Conservation (phyloP, 1,140 invertebrate genomes). For the Heliothis virescens region DNA sequence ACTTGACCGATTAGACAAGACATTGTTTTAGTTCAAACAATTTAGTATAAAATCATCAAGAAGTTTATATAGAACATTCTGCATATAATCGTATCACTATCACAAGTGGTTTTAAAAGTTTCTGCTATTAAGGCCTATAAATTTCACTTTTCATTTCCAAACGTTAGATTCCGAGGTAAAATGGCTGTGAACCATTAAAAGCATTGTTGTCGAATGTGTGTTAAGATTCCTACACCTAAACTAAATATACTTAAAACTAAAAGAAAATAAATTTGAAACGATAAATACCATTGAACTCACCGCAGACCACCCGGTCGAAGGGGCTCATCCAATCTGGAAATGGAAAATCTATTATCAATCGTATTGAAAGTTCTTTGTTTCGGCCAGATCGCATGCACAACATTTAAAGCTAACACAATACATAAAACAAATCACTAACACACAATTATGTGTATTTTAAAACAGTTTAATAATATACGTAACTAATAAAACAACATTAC, state of each 20-base stretch:
- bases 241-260: slow-evolving; percentile 80
- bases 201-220: slow-evolving; percentile 41
- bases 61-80: slow-evolving; percentile 6
- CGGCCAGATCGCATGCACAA: slow-evolving; percentile 73
- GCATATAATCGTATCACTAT: not conserved
- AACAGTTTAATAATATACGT: too few species aligned
- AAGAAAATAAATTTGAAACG: slow-evolving; percentile 86
- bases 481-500: too few species aligned
- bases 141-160: slow-evolving; percentile 14
- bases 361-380: slow-evolving; percentile 82
- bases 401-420: slow-evolving; percentile 51
- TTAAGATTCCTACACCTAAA: slow-evolving; percentile 50
- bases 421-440: not conserved
- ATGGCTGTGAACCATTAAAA: slow-evolving; percentile 16
- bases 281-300: slow-evolving; percentile 93
- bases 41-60: not conserved
- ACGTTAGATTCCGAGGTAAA: slow-evolving; percentile 9
- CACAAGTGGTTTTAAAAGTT: slow-evolving; percentile 32
- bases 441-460: too few species aligned
- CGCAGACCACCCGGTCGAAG: slow-evolving; percentile 96
- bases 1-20: not conserved
- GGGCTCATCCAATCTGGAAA: slow-evolving; percentile 96
- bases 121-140: slow-evolving; percentile 20
- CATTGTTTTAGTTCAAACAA: slow-evolving; percentile 9
- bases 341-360: slow-evolving; percentile 87